Evolutionary conservation across 2,888 invertebrate genomes (phyloP).

Genomic region (Drosophila fungiperda): DNA sequence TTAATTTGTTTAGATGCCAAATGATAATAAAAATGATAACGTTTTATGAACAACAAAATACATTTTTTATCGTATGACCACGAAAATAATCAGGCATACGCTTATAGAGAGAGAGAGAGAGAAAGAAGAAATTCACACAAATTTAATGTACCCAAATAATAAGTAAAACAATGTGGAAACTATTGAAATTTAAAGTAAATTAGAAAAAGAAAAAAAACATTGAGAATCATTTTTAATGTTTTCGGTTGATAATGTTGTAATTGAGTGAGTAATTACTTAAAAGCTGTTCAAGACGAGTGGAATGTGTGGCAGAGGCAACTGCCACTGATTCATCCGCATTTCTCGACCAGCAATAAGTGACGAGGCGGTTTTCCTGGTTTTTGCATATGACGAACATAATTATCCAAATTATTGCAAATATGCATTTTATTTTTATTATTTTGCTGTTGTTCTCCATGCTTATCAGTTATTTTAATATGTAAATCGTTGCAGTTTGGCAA

Average conservation of each 20-base stretch:
- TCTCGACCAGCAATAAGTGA: not conserved
- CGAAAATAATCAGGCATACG: not conserved
- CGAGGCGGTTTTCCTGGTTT: too few relatives aligned
- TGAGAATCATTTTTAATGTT: not conserved
- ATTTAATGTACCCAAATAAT: constrained; percentile 6
- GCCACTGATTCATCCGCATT: not conserved
- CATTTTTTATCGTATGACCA: constrained; percentile 11
- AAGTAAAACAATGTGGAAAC: not conserved
- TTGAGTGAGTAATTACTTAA: not conserved
- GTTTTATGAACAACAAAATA: constrained; percentile 22
- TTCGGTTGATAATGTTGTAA: not conserved
- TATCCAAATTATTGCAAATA: not conserved
- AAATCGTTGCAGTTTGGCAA: not conserved
- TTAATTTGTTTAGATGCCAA: constrained; percentile 17
- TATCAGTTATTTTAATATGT: not conserved
- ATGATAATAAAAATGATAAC: constrained; percentile 38
- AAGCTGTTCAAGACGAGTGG: not conserved
- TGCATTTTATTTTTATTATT: not conserved
- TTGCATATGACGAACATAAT: not conserved
- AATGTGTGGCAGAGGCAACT: not conserved
- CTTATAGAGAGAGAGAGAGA: not conserved
- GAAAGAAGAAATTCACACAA: not conserved
- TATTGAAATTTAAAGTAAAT: not conserved
- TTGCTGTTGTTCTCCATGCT: not conserved
- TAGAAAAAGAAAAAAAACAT: not conserved